A percentile compares a stretch with the other conserved stretches of the same genome.
These are phyloP conservation scores for Dolichotis patagonum DNA, from an alignment of 2,113 vertebrate species.

Conservation along the genomic window DNA sequence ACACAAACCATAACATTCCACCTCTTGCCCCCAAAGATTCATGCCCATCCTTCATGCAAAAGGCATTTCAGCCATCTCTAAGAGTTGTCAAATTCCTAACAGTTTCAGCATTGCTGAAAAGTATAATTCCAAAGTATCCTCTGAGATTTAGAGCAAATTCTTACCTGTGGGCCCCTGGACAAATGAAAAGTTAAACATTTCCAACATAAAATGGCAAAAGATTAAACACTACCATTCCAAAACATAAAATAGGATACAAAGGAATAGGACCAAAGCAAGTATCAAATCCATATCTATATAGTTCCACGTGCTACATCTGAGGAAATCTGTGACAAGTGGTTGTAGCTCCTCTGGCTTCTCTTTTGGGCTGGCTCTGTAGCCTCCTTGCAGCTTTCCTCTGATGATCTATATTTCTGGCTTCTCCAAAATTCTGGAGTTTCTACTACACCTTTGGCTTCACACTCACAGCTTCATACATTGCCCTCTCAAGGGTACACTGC, in stretches of 20 bases:
- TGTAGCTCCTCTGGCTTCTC: background rate
- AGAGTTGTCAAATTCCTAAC: background rate
- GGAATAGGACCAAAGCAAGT: background rate
- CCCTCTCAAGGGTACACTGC: background rate
- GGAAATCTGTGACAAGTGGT: background rate
- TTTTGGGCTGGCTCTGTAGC: background rate
- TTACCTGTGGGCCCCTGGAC: background rate
- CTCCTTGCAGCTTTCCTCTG: background rate
- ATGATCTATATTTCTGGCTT: background rate
- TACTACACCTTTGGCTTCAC: background rate
- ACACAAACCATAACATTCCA: background rate
- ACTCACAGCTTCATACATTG: background rate
- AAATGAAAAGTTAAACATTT: background rate
- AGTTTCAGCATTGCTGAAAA: background rate
- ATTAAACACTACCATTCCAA: background rate
- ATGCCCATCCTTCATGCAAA: background rate
- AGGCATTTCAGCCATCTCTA: background rate
- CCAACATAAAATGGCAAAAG: background rate
- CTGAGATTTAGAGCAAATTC: background rate
- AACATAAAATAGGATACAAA: background rate
- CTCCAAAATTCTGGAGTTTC: background rate
- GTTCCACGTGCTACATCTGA: background rate
- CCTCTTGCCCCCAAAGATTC: background rate
- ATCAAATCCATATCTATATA: background rate
- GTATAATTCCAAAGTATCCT: background rate